A percentile compares a stretch with the other conserved stretches of the same genome.
These are phyloP conservation scores for Sipha maydis DNA, from an alignment of 2,888 invertebrate species.

Conservation along the genomic window DNA sequence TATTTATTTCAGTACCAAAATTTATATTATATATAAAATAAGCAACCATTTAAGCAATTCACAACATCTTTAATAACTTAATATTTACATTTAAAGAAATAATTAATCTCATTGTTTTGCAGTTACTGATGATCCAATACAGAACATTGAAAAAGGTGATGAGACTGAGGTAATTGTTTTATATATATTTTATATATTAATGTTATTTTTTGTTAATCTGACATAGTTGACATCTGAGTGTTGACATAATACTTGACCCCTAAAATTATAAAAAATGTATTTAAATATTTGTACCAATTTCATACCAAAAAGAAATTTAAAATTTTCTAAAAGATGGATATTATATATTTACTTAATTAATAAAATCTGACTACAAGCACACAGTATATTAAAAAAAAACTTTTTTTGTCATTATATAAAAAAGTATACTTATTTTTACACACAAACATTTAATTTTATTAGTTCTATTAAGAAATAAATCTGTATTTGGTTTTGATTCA, in stretches of 20 bases:
- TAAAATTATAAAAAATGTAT: neutral
- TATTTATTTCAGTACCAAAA: conserved; percentile 56
- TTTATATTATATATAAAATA: conserved; percentile 47
- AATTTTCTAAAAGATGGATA: neutral
- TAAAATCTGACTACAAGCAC: neutral
- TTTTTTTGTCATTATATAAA: neutral
- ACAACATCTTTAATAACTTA: conserved; percentile 21
- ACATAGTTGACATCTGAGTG: neutral
- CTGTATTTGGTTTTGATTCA: too few species aligned
- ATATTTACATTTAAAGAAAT: conserved; percentile 8
- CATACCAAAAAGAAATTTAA: neutral
- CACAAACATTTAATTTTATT: too few species aligned
- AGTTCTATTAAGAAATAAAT: too few species aligned
- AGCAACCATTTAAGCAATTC: conserved; percentile 49
- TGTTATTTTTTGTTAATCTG: neutral
- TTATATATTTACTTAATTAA: too few species aligned
- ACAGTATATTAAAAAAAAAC: neutral
- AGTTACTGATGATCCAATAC: conserved; percentile 43
- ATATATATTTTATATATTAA: neutral
- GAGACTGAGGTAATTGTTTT: conserved; percentile 31
- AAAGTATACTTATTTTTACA: neutral
- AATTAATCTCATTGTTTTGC: conserved; percentile 13
- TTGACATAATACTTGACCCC: conserved; percentile 4
- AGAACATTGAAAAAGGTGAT: conserved; percentile 45
- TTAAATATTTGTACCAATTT: neutral